phyloP scores from a whole-genome alignment of 1,140 invertebrate species.

The Drosophila gunungcola region DNA sequence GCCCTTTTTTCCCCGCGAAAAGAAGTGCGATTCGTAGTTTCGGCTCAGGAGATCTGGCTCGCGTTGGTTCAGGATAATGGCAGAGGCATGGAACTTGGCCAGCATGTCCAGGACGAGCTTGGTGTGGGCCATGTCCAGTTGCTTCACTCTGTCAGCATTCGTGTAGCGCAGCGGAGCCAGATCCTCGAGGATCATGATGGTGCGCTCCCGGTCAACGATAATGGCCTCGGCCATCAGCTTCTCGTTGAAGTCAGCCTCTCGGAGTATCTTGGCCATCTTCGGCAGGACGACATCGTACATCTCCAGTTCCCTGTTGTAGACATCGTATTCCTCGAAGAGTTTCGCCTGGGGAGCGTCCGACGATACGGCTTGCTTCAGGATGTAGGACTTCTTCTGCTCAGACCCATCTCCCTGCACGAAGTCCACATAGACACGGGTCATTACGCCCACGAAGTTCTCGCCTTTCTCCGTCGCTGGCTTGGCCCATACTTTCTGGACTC shows the following conservation, averaged over 20 bases:
- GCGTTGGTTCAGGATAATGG: slow-evolving; percentile 41
- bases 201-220: slow-evolving; percentile 51
- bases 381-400: slow-evolving; percentile 31
- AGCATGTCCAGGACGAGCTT: slow-evolving; percentile 85
- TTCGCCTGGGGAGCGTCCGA: slow-evolving; percentile 34
- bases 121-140: slow-evolving; percentile 85
- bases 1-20: slow-evolving; percentile 26
- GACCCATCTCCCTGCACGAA: slow-evolving; percentile 8
- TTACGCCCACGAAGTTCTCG: slow-evolving; percentile 66
- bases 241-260: slow-evolving; percentile 42
- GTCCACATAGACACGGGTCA: slow-evolving; percentile 67
- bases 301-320: slow-evolving; percentile 62
- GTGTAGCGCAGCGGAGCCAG: slow-evolving; percentile 84
- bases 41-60: slow-evolving; percentile 32
- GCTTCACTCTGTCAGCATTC: slow-evolving; percentile 86
- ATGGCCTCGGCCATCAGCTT: slow-evolving; percentile 66
- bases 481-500: slow-evolving; percentile 41
- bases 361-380: slow-evolving; percentile 54
- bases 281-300: slow-evolving; percentile 72
- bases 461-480: slow-evolving; percentile 63
- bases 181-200: slow-evolving; percentile 85
- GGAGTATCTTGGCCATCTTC: slow-evolving; percentile 45
- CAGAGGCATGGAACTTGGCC: slow-evolving; percentile 86
- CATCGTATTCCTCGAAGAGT: slow-evolving; percentile 52
- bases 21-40: slow-evolving; percentile 44